Evolutionary conservation across 2,888 invertebrate species (phyloP), one percentile per base, ranked within the genome.

Genomic region (Spatulosminthurus flaviceps): DNA sequence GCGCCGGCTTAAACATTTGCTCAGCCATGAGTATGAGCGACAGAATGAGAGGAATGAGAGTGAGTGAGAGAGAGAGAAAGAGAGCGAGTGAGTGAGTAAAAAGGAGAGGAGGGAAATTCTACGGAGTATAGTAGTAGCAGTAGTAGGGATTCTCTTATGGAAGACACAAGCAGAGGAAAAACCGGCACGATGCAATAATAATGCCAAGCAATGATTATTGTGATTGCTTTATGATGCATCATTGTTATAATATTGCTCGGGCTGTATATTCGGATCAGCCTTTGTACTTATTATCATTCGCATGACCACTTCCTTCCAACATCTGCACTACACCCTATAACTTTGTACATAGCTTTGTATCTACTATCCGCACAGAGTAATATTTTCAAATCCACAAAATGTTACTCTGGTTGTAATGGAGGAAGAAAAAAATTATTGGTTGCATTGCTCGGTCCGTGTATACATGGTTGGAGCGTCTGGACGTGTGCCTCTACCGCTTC

Each of bases 211-310:
- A 26, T 69, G 76, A 72, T 72, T 71, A 78, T 77, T 80, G 71
- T 78, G 80, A 80, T 78, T 80, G 78, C 80, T 80, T 80, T 80
- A 80, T 80, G 80, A 80, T 78, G 76, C 72, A 76, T 80, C 78
- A 80, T 80, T 76, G 74, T 80, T 78, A 69, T 66, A 64, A 21
- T 69, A 72, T 72, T 72, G 72, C 43, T 28, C 42, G 51, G 42
- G 42, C 42, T 22, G 72, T 72, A 34, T 69, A 51, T 51, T 51
- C 34, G 71, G 22, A 43, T 16, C 24, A 24, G 51, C 51, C 26
- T 72, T 72, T 43, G 22, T 71, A 42, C 34, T 70, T 41, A 51
- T 51, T 51, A 51, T 51, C 51, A 51, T 51, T 19, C 51, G 51
- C 51, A 64, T 64, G 64, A 24, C 24, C 64, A 64, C 26, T 64